Percentiles rank a stretch among this genome's conserved stretches.
Evolutionary conservation across 53 echinoderm and acorn worm species (phyloP).

Genomic region (Henricia sp.): DNA sequence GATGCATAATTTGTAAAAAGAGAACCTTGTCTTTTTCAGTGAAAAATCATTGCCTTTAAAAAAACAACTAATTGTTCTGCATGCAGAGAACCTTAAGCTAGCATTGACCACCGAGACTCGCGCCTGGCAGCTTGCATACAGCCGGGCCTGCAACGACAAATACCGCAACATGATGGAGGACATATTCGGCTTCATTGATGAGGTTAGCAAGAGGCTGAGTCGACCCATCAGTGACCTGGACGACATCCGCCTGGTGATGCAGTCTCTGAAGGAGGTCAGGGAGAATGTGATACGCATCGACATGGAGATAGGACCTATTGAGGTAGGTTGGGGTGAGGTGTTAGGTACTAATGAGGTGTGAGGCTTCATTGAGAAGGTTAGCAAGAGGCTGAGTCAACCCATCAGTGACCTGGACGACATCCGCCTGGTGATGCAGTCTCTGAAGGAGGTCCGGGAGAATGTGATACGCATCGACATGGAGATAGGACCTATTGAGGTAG

Average conservation of each 20-base stretch:
- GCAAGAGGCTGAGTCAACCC: constrained; percentile 87
- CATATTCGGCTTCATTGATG: constrained; percentile 95
- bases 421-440: constrained; percentile 91
- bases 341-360: too few species aligned
- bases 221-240: constrained; percentile 97
- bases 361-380: constrained; percentile 90
- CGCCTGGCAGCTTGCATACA: constrained; percentile 91
- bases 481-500: constrained; percentile 98
- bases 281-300: constrained; percentile 99
- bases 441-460: constrained; percentile 94
- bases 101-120: constrained; percentile 93
- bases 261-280: constrained; percentile 89
- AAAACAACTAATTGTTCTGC: too few species aligned
- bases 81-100: constrained; percentile 91
- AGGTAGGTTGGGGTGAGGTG: constrained; percentile 78
- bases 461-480: constrained; percentile 99
- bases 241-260: constrained; percentile 96
- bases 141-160: constrained; percentile 91
- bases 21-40: too few species aligned
- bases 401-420: constrained; percentile 98
- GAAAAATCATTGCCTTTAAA: too few species aligned
- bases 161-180: constrained; percentile 97
- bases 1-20: too few species aligned
- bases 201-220: constrained; percentile 81
- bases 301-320: constrained; percentile 99